phyloP scores from a whole-genome alignment of 2,888 invertebrate genomes.

The Ditula angustiorana region DNA sequence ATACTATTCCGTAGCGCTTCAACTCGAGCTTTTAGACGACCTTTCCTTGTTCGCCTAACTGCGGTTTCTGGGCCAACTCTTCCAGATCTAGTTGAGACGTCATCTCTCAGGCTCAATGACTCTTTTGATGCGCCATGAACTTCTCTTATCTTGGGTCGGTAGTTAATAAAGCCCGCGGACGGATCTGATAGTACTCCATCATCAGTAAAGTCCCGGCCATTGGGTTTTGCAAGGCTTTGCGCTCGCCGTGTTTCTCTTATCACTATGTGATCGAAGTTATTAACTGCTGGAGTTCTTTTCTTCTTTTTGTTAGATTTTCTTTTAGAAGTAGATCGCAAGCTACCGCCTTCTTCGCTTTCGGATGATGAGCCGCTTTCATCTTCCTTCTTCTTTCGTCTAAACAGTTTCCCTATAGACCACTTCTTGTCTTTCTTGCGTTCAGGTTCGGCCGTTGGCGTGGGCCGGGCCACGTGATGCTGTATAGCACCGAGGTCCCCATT shows the following conservation, averaged over 20 bases:
- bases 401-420: constrained; percentile 93
- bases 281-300: constrained; percentile 80
- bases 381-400: constrained; percentile 90
- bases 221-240: constrained; percentile 77
- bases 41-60: constrained; percentile 83
- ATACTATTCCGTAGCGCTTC: constrained; percentile 88
- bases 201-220: constrained; percentile 70
- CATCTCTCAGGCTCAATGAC: constrained; percentile 71
- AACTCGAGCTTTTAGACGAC: constrained; percentile 87
- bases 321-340: constrained; percentile 73
- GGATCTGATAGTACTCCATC: constrained; percentile 86
- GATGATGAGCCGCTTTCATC: constrained; percentile 86
- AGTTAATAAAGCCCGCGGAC: constrained; percentile 79
- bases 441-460: constrained; percentile 66
- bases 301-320: constrained; percentile 79
- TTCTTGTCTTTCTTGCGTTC: constrained; percentile 88
- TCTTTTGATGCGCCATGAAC: constrained; percentile 71
- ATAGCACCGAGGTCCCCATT: constrained; percentile 74
- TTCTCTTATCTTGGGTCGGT: constrained; percentile 71
- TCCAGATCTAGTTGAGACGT: constrained; percentile 68
- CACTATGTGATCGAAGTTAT: constrained; percentile 89
- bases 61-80: constrained; percentile 81
- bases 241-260: constrained; percentile 81
- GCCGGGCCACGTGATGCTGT: constrained; percentile 69
- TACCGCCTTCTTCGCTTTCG: constrained; percentile 78